Evolutionary conservation across 1,140 invertebrate species (phyloP), one percentile per base, ranked within the genome.

Genomic region (Brachionus rubens): DNA sequence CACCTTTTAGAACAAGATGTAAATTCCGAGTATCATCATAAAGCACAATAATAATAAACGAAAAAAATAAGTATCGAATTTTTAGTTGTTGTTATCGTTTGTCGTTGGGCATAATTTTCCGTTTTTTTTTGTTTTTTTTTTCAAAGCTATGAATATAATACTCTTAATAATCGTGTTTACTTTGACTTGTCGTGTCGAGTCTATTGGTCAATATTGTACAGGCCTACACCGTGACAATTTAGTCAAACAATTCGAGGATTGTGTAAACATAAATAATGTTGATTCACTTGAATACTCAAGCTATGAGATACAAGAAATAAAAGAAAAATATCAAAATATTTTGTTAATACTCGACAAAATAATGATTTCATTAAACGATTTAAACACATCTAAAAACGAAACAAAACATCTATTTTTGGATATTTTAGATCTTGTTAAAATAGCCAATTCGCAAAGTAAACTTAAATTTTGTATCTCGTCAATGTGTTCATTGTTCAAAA

Each of bases 401-500:
- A 43, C 59, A 10, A 65, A 65, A 43, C 40, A 65, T 12, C n/a
- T 65, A 2, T 65, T 65, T 36, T 19, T 65, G 6, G 59, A 65
- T 41, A 65, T 65, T 14, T 16, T 65, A 24, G 59, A 43, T 43
- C 40, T 65, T 16, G 59, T 65, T 24, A 65, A 65, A 41, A 21
- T 65, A 14, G 59, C 59, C 19, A 65, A 65, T 41, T 24, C 19
- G 21, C 59, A 65, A 21, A 43, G 36, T 43, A 36, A 65, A 28
- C 19, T 65, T n/a, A 65, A 72, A 33, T 50, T 50, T 54, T 72
- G 68, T 52, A 21, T 50, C 7, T 16, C 46, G 12, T 72, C 50
- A 52, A 50, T 72, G 19, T 72, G 68, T 50, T 40, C 30, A 10
- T 48, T 72, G 28, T 48, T 72, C 28, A 54, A 72, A 50, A 72